Percentiles rank a stretch among this genome's conserved stretches.
phyloP scores from a whole-genome alignment of 2,113 vertebrate species.

The Ahaetulla prasina region DNA sequence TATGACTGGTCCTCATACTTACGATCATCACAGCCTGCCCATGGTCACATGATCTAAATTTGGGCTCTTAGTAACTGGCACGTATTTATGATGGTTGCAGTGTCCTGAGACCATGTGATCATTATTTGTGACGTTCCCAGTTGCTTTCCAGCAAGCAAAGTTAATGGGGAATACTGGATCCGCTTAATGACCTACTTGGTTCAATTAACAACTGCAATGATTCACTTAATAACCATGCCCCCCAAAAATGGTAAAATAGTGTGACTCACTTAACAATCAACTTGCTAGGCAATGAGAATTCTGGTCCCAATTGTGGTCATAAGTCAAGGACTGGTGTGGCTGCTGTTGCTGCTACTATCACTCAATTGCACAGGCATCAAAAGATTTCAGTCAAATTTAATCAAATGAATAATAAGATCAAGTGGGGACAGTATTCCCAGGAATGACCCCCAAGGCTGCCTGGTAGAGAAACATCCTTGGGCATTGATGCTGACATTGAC shows the following conservation, averaged over 20 bases:
- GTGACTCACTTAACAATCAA: not conserved
- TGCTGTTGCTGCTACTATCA: not conserved
- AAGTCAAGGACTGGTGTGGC: not conserved
- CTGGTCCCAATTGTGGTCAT: not conserved
- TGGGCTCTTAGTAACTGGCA: not conserved
- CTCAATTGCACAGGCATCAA: not conserved
- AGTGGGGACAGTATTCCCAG: not conserved
- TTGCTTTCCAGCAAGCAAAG: not conserved
- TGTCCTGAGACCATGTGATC: not conserved
- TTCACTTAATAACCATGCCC: not conserved
- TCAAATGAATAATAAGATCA: not conserved
- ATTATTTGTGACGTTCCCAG: not conserved
- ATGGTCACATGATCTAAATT: not conserved
- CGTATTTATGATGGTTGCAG: not conserved
- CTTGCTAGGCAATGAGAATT: not conserved
- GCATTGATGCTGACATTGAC: not conserved
- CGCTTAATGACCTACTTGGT: not conserved
- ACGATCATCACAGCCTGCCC: not conserved
- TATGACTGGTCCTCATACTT: not conserved
- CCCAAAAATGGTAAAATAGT: not conserved
- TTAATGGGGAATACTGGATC: not conserved
- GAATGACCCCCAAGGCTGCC: not conserved
- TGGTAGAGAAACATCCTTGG: not conserved
- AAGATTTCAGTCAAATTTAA: not conserved
- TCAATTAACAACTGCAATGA: not conserved